These are phyloP conservation scores for Rotaria magnacalcarata DNA, from an alignment of 2,888 invertebrate species.

Conservation along the genomic window DNA sequence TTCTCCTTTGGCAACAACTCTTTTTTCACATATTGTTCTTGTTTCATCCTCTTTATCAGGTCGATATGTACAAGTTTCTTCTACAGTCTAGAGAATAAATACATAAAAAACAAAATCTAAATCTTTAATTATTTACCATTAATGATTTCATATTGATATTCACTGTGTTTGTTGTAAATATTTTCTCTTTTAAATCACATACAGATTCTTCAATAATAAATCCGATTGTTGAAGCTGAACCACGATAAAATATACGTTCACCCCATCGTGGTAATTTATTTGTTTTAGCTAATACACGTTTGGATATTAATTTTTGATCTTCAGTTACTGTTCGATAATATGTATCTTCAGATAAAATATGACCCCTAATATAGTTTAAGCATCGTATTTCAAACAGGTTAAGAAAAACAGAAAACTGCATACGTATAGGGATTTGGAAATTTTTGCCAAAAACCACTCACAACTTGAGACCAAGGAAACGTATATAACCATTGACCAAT, in stretches of 20 bases:
- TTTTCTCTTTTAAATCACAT: constrained; percentile 76
- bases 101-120: too few relatives aligned
- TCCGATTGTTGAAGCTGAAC: constrained; percentile 65
- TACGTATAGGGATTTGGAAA: constrained; percentile 95
- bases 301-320: constrained; percentile 75
- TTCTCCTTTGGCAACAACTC: background rate
- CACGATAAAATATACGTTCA: constrained; percentile 69
- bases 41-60: constrained; percentile 68
- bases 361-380: constrained; percentile 66
- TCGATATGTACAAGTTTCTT: constrained; percentile 80
- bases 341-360: constrained; percentile 89
- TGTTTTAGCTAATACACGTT: constrained; percentile 82
- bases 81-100: constrained; percentile 68
- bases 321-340: constrained; percentile 70
- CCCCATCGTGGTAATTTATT: constrained; percentile 89
- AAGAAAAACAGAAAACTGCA: constrained; percentile 47
- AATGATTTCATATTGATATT: constrained; percentile 84
- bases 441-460: constrained; percentile 81
- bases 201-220: constrained; percentile 89
- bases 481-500: constrained; percentile 74
- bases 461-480: constrained; percentile 87
- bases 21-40: constrained; percentile 69
- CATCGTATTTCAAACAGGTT: background rate
- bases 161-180: constrained; percentile 82
- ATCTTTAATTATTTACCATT: constrained; percentile 67